phyloP scores from a whole-genome alignment of 2,797 vertebrate genomes.

The Alauda arvensis region DNA sequence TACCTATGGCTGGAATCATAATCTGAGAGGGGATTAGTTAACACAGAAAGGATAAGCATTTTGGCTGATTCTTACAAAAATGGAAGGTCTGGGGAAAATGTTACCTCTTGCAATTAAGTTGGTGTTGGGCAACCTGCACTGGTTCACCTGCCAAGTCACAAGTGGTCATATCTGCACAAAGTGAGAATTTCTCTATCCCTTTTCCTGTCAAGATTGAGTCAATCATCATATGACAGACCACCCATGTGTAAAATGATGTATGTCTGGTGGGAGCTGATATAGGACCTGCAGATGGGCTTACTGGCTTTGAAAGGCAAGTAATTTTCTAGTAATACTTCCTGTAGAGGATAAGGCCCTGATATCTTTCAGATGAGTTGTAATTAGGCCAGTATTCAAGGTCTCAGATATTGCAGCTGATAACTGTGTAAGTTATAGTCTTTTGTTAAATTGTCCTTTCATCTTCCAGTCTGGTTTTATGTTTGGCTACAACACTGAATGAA shows the following conservation, averaged over 20 bases:
- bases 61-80: not conserved
- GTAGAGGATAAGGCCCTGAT: conserved; percentile 9
- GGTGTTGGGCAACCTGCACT: not conserved
- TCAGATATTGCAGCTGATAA: conserved; percentile 19
- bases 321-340: conserved; percentile 32
- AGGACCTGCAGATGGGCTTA: conserved; percentile 12
- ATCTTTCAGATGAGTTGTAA: conserved; percentile 21
- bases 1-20: not conserved
- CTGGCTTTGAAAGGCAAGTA: conserved; percentile 15
- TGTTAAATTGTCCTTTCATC: conserved; percentile 32
- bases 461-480: conserved; percentile 27
- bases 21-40: not conserved
- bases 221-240: conserved; percentile 44
- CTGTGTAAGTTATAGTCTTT: conserved; percentile 14
- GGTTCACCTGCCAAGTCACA: conserved; percentile 11
- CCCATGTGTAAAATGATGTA: conserved; percentile 18
- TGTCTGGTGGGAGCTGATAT: conserved; percentile 25
- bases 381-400: conserved; percentile 31
- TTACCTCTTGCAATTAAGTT: not conserved
- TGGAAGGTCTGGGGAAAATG: not conserved
- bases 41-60: not conserved
- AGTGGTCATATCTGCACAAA: conserved; percentile 32
- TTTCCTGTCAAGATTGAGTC: conserved; percentile 48
- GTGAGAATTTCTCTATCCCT: conserved; percentile 30
- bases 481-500: not conserved